These are phyloP conservation scores for Epinephelus lanceolatus DNA, from an alignment of 2,113 vertebrate genomes.

Conservation along the genomic window DNA sequence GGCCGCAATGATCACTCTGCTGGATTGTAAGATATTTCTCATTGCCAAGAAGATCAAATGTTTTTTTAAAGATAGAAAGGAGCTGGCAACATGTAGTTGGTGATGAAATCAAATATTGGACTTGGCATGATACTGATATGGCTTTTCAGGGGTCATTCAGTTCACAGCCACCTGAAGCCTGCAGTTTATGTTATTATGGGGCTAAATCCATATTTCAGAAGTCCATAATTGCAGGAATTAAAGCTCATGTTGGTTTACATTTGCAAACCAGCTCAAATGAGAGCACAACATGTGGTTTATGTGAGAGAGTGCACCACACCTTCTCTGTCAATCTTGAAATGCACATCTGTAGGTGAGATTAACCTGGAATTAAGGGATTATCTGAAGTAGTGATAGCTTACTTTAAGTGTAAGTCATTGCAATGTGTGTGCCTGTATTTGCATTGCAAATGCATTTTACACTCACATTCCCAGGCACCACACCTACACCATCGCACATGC, in stretches of 20 bases:
- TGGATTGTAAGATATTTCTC: background rate
- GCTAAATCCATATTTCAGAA: background rate
- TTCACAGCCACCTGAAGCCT: background rate
- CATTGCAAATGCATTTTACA: background rate
- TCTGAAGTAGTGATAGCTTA: too few species aligned
- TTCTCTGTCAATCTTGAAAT: background rate
- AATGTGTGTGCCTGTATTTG: background rate
- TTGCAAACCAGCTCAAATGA: background rate
- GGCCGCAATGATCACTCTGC: conserved; percentile 7
- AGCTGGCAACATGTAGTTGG: background rate
- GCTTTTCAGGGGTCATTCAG: background rate
- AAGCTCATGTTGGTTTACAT: background rate
- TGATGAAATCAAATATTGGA: background rate
- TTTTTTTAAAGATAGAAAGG: background rate
- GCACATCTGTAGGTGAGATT: background rate
- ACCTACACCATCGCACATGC: background rate
- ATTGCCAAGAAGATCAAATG: too few species aligned
- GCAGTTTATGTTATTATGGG: background rate
- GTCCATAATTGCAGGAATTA: background rate
- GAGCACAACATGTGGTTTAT: background rate
- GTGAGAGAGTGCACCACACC: background rate
- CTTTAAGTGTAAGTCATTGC: background rate
- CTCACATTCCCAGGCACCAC: background rate
- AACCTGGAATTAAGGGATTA: background rate
- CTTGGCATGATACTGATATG: background rate